These are phyloP conservation scores for Coracopsis vasa DNA, from an alignment of 2,113 vertebrate genomes.

Conservation along the genomic window DNA sequence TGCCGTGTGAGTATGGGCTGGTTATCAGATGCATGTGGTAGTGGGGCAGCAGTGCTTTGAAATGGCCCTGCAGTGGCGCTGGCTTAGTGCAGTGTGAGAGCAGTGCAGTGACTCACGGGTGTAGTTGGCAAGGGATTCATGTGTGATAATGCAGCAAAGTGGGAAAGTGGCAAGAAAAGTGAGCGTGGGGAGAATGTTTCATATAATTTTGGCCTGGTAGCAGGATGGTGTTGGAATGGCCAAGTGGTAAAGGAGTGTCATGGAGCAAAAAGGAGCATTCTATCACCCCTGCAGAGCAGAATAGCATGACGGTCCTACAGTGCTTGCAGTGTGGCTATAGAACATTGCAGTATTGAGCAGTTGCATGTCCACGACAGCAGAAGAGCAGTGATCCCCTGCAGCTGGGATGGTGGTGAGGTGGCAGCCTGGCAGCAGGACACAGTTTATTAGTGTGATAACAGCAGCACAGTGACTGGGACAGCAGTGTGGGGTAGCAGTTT, in stretches of 20 bases:
- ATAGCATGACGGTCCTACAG: neutral
- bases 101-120: neutral
- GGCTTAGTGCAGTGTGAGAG: neutral
- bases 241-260: neutral
- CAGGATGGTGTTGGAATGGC: neutral
- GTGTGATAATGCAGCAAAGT: neutral
- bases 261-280: neutral
- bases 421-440: neutral
- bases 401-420: neutral
- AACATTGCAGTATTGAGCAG: accelerated
- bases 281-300: neutral
- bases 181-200: neutral
- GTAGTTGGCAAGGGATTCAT: neutral
- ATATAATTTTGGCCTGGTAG: neutral
- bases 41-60: neutral
- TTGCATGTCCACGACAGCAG: accelerated
- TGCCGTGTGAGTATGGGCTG: neutral
- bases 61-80: neutral
- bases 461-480: neutral
- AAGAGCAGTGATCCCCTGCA: neutral
- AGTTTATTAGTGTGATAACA: neutral
- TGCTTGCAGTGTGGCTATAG: neutral
- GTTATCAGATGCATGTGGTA: accelerated
- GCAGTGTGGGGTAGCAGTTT: neutral
- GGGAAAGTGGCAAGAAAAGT: neutral